phyloP scores from a whole-genome alignment of 2,888 invertebrate species.

The Diabrotica balteata region DNA sequence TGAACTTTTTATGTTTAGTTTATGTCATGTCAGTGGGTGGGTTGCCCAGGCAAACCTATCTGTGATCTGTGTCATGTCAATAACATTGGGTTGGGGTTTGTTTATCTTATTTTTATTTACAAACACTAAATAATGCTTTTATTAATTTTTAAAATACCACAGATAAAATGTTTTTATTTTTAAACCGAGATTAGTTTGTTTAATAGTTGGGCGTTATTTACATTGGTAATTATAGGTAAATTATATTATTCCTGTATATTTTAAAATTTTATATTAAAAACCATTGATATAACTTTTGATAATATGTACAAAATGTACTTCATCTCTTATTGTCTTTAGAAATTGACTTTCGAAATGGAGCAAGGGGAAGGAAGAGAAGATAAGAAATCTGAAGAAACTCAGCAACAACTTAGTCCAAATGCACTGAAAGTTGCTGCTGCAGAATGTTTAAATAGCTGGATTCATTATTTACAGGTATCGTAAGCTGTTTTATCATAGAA shows the following conservation, averaged over 20 bases:
- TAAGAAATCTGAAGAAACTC: conserved; percentile 46
- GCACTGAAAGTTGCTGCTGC: conserved; percentile 59
- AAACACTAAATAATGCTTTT: not conserved
- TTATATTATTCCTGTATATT: not conserved
- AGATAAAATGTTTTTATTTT: not conserved
- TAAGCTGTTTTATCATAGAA: not conserved
- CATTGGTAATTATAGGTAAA: not conserved
- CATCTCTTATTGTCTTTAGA: no score
- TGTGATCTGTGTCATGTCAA: not conserved
- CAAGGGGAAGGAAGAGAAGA: conserved; percentile 40
- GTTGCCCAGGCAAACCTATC: no score
- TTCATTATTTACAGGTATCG: conserved; percentile 59
- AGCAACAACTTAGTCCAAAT: conserved; percentile 58
- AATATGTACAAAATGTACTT: no score
- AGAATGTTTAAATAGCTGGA: conserved; percentile 60
- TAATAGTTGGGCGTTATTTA: not conserved
- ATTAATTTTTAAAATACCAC: not conserved
- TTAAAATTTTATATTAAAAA: no score
- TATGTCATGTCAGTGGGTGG: no score
- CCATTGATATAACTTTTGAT: no score
- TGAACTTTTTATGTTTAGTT: no score
- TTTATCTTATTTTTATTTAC: conserved; percentile 10
- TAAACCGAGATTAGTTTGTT: not conserved
- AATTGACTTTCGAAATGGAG: conserved; percentile 28
- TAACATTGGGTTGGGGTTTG: conserved; percentile 4